Conservation (phyloP, 1,140 invertebrate genomes). For the Paralvinella palmiformis region DNA sequence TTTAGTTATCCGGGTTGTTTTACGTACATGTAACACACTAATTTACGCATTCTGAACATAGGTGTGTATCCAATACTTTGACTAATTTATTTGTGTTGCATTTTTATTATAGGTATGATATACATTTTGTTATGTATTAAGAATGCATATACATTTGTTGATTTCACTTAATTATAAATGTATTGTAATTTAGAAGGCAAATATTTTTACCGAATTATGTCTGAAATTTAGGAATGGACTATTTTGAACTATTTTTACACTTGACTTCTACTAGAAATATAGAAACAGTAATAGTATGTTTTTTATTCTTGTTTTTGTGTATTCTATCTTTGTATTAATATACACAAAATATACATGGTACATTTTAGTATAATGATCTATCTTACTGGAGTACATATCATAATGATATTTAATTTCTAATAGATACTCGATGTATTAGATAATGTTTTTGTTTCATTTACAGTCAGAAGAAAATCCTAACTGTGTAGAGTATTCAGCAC, state of each 20-base stretch:
- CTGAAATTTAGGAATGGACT: no score
- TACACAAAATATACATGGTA: not conserved
- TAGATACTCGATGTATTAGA: not conserved
- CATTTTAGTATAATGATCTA: not conserved
- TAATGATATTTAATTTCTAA: not conserved
- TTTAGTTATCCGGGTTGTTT: not conserved
- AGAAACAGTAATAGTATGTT: no score
- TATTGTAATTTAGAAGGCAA: no score
- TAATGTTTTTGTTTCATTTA: conserved; percentile 17
- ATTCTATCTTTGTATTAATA: not conserved
- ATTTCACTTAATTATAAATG: no score
- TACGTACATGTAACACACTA: not conserved
- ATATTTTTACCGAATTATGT: no score
- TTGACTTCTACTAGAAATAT: no score
- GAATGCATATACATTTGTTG: no score
- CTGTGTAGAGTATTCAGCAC: conserved; percentile 63
- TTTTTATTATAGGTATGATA: not conserved
- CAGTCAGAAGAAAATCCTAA: conserved; percentile 67
- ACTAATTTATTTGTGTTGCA: not conserved
- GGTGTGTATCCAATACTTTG: not conserved
- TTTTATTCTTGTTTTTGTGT: not conserved
- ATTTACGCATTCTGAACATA: not conserved
- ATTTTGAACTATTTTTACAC: no score
- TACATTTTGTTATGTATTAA: no score
- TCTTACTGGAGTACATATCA: no score